Conservation (phyloP, 2,888 invertebrate species). For the Lagria hirta region DNA sequence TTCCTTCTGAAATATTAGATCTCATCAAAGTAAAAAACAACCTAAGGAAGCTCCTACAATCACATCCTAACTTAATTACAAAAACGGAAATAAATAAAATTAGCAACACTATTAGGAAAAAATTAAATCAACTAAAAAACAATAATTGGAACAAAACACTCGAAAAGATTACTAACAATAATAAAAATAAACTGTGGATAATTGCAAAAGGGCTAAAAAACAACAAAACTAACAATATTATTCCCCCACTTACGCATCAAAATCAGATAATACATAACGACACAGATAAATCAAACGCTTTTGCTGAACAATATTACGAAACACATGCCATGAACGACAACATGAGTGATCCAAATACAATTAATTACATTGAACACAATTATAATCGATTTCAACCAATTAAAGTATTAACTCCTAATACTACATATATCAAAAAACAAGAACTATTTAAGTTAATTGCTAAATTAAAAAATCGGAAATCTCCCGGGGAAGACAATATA, state of each 20-base stretch:
- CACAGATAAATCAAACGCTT: neutral
- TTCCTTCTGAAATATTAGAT: too few species aligned
- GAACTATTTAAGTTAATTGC: neutral
- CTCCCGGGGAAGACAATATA: neutral
- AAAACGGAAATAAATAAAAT: too few species aligned
- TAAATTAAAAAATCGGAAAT: neutral
- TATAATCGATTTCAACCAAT: neutral
- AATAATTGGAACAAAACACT: too few species aligned
- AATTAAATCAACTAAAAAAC: too few species aligned
- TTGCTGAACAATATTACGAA: neutral
- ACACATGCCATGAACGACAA: neutral
- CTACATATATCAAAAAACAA: neutral
- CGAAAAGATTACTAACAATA: too few species aligned
- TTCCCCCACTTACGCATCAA: neutral
- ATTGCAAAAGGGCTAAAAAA: neutral
- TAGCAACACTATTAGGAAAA: too few species aligned
- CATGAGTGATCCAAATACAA: neutral
- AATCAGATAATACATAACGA: neutral
- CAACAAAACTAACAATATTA: neutral
- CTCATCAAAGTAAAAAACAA: too few species aligned
- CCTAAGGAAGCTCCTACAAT: too few species aligned
- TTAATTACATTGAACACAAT: neutral
- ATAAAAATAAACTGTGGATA: neutral
- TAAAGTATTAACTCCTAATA: neutral
- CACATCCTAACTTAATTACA: too few species aligned